phyloP scores from a whole-genome alignment of 1,140 invertebrate genomes.

The Drosophila pallidifrons region DNA sequence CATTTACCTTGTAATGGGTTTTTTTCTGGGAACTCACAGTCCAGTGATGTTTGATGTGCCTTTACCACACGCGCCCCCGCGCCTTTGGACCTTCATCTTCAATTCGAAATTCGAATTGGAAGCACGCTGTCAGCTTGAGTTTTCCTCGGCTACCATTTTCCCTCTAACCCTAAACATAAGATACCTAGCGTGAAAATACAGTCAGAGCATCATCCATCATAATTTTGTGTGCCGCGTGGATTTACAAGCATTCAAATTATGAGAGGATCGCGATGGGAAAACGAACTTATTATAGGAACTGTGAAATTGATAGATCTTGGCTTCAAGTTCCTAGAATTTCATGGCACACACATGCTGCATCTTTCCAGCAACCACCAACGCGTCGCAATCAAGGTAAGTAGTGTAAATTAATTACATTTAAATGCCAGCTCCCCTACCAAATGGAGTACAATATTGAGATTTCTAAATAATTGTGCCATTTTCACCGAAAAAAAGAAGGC shows the following conservation, averaged over 20 bases:
- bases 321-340: constrained; percentile 45
- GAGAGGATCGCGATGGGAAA: constrained; percentile 48
- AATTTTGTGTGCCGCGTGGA: constrained; percentile 75
- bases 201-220: constrained; percentile 75
- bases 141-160: constrained; percentile 52
- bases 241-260: constrained; percentile 82
- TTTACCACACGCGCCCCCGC: constrained; percentile 54
- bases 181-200: constrained; percentile 69
- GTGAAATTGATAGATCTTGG: constrained; percentile 62
- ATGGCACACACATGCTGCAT: constrained; percentile 4
- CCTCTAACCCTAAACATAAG: constrained; percentile 1
- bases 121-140: constrained; percentile 64
- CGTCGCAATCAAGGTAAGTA: constrained; percentile 32
- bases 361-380: neutral
- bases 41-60: constrained; percentile 58
- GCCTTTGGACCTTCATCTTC: constrained; percentile 1
- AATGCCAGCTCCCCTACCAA: constrained; percentile 47
- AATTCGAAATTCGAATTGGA: constrained; percentile 50
- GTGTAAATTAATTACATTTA: constrained; percentile 74
- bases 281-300: constrained; percentile 63
- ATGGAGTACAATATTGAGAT: constrained; percentile 20
- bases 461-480: constrained; percentile 68
- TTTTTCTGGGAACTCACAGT: constrained; percentile 68
- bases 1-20: constrained; percentile 61
- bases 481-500: constrained; percentile 26